Evolutionary conservation across 2,797 vertebrate genomes (phyloP).

Genomic region (Argentina silus): DNA sequence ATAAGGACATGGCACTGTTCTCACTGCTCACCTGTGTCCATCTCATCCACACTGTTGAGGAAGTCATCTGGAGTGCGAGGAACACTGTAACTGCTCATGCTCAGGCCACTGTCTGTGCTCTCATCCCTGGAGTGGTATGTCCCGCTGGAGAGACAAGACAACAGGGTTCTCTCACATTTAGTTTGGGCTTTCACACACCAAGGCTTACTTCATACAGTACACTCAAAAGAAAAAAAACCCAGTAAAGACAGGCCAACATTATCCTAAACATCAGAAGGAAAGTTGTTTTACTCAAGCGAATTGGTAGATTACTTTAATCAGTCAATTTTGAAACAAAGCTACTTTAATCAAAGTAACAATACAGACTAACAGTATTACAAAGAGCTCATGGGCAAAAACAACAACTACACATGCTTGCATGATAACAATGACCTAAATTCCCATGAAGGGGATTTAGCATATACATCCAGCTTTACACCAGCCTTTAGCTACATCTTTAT

Average conservation of each 20-base stretch:
- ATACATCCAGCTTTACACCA: no score
- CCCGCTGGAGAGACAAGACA: no score
- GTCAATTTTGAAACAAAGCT: no score
- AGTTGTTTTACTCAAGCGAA: not conserved
- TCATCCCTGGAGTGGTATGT: constrained; percentile 96
- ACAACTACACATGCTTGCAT: not conserved
- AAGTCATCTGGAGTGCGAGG: constrained; percentile 98
- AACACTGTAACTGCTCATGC: constrained; percentile 99
- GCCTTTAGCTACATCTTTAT: no score
- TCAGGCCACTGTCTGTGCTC: constrained; percentile 97
- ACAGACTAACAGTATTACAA: not conserved
- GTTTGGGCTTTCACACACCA: no score
- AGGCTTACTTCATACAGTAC: constrained; percentile 11
- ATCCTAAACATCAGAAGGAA: not conserved
- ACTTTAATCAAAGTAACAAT: no score
- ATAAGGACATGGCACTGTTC: not conserved
- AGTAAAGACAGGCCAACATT: not conserved
- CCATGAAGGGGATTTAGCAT: not conserved
- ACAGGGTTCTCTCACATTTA: no score
- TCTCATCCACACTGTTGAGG: constrained; percentile 98
- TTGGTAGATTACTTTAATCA: not conserved
- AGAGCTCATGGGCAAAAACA: no score
- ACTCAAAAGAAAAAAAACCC: not conserved
- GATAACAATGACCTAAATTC: not conserved
- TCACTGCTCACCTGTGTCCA: constrained; percentile 83